A percentile compares a stretch with the other conserved stretches of the same genome.
Conservation (phyloP, 2,888 invertebrate genomes). For the Empis livida region DNA sequence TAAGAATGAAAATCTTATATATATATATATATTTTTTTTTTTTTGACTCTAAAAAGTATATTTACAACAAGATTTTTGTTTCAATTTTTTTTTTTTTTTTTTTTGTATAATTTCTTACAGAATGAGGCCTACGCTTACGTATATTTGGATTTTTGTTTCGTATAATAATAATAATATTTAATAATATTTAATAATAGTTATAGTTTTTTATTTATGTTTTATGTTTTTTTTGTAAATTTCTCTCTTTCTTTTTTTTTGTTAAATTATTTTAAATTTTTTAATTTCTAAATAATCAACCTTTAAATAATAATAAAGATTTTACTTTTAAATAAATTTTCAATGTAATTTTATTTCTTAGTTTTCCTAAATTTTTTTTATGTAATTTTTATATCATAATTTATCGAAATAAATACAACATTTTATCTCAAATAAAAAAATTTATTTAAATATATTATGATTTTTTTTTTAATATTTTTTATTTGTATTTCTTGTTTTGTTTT, state of each 20-base stretch:
- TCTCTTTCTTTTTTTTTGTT: not conserved
- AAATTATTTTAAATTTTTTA: constrained; percentile 1
- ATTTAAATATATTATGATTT: constrained; percentile 7
- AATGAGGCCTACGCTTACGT: constrained; percentile 37
- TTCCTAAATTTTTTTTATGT: constrained; percentile 5
- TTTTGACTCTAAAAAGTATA: constrained; percentile 35
- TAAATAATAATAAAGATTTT: no score
- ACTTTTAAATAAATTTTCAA: no score
- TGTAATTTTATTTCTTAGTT: not conserved
- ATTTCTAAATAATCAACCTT: no score
- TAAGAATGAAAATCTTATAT: constrained; percentile 7
- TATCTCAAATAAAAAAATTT: no score
- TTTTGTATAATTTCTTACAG: constrained; percentile 28
- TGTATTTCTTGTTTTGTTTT: constrained; percentile 4
- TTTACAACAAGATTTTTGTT: constrained; percentile 33
- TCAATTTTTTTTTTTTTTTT: constrained; percentile 2
- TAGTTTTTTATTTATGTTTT: no score
- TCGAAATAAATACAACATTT: constrained; percentile 7
- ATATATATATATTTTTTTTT: constrained; percentile 13
- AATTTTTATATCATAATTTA: constrained; percentile 11
- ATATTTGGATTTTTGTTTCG: constrained; percentile 28
- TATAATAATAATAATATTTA: not conserved
- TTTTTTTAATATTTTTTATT: constrained; percentile 6
- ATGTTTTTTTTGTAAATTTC: not conserved
- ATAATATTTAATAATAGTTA: no score